These are phyloP conservation scores for Mechanitis messenoides DNA, from an alignment of 2,888 invertebrate species.

Conservation along the genomic window DNA sequence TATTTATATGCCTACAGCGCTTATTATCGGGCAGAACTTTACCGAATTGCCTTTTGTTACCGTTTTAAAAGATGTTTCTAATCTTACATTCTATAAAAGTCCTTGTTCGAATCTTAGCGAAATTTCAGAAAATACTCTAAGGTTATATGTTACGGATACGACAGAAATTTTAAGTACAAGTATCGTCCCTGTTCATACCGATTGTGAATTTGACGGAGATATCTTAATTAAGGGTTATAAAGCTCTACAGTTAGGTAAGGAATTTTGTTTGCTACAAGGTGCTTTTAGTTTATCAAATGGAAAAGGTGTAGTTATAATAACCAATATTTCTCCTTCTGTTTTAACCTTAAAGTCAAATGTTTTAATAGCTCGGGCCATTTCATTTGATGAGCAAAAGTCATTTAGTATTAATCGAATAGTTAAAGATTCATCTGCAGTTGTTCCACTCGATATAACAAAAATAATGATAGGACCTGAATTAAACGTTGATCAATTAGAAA, in stretches of 20 bases:
- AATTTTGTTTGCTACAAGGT: conserved; percentile 2
- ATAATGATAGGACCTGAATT: no score
- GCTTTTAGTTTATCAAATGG: not conserved
- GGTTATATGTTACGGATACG: not conserved
- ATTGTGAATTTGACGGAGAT: not conserved
- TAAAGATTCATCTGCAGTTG: no score
- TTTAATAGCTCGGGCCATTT: no score
- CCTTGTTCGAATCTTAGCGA: not conserved
- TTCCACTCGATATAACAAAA: no score
- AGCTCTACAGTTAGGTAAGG: not conserved
- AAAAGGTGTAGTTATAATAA: no score
- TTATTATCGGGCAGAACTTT: conserved; percentile 4
- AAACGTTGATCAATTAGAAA: no score
- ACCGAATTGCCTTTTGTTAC: conserved; percentile 1
- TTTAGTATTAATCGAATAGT: no score
- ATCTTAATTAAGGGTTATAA: not conserved
- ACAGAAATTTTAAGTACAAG: not conserved
- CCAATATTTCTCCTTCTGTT: no score
- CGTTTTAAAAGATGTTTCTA: not conserved
- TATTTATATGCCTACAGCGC: not conserved
- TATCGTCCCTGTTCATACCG: not conserved
- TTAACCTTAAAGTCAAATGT: conserved; percentile 6
- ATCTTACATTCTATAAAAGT: not conserved
- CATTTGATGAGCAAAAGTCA: no score
- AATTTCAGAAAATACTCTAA: not conserved